Percentiles rank a stretch among this genome's conserved stretches.
Conservation (phyloP, 2,113 vertebrate species). For the Tachysurus vachellii region DNA sequence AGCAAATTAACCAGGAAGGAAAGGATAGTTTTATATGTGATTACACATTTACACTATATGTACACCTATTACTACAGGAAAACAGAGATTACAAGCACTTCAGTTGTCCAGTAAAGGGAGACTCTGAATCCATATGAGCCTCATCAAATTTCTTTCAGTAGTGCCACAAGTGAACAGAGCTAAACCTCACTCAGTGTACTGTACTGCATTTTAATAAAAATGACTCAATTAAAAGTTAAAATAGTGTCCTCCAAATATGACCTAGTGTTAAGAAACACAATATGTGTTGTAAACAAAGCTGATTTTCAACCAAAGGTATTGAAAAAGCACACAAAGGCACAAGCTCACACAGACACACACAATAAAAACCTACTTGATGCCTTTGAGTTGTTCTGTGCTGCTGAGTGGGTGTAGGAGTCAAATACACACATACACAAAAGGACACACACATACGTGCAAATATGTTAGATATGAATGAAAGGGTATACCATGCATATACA, state of each 20-base stretch:
- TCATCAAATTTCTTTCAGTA: not conserved
- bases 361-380: conserved; percentile 74
- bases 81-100: conserved; percentile 1
- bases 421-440: conserved; percentile 63
- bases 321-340: not conserved
- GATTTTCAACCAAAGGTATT: not conserved
- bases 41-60: too few relatives aligned
- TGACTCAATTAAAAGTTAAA: not conserved
- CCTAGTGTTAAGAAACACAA: not conserved
- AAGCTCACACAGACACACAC: conserved; percentile 23
- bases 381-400: conserved; percentile 71
- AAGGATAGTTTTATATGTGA: not conserved
- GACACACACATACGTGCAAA: conserved; percentile 39
- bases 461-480: conserved; percentile 62
- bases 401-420: conserved; percentile 70
- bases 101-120: not conserved
- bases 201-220: not conserved
- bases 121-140: not conserved
- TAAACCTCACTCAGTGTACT: not conserved
- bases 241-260: not conserved
- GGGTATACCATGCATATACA: conserved; percentile 37
- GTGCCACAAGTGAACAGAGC: too few relatives aligned
- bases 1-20: not conserved
- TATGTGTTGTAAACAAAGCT: not conserved
- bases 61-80: not conserved